These are phyloP conservation scores for Phalacrocorax aristotelis DNA, from an alignment of 2,113 vertebrate genomes.

Conservation along the genomic window DNA sequence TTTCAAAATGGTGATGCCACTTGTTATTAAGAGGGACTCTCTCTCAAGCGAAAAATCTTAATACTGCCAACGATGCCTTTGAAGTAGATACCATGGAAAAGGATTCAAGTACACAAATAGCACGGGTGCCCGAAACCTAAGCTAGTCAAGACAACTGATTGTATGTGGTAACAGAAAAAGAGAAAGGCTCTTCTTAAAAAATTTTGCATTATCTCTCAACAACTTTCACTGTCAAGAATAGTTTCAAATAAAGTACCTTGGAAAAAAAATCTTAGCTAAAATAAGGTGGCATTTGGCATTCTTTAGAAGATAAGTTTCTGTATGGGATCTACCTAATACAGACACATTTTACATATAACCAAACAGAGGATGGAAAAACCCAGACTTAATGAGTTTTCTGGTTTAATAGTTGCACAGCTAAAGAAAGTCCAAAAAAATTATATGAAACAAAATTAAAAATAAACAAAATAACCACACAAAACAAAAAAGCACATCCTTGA, in stretches of 20 bases:
- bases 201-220: not conserved
- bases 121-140: accelerated
- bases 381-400: not conserved
- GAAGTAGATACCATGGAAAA: not conserved
- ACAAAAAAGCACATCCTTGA: not conserved
- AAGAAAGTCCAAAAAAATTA: not conserved
- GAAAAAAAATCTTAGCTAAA: not conserved
- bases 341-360: not conserved
- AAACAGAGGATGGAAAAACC: not conserved
- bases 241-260: not conserved
- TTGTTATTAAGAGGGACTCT: not conserved
- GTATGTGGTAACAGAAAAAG: not conserved
- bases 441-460: not conserved
- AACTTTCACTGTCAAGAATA: not conserved
- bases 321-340: not conserved
- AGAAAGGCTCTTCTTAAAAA: not conserved
- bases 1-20: not conserved
- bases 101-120: not conserved
- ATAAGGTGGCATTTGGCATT: not conserved
- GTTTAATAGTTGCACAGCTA: not conserved
- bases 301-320: not conserved
- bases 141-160: not conserved
- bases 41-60: not conserved
- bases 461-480: not conserved
- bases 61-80: not conserved